Conservation (phyloP, 2,888 invertebrate species). For the Pantelozetes paolii region DNA sequence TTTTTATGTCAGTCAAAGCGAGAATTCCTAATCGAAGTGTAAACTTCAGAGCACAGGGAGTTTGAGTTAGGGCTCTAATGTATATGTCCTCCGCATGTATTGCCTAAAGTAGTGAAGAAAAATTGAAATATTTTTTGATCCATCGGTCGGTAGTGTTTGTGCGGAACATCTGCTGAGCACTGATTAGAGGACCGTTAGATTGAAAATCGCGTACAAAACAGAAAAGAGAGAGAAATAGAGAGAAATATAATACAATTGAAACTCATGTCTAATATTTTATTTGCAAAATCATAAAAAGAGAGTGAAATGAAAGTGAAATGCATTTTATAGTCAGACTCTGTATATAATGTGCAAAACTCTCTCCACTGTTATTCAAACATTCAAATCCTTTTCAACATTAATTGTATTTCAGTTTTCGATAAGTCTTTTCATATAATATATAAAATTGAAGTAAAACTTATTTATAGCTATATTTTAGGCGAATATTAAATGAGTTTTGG, state of each 20-base stretch:
- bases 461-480: no score
- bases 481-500: neutral
- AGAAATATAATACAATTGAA: conserved; percentile 13
- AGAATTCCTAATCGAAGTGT: conserved; percentile 30
- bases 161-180: conserved; percentile 19
- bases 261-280: conserved; percentile 16
- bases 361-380: neutral
- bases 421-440: no score
- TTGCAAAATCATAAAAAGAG: neutral
- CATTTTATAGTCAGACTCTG: neutral
- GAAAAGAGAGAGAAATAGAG: neutral
- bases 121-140: conserved; percentile 10
- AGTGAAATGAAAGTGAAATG: conserved; percentile 3
- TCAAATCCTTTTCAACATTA: neutral
- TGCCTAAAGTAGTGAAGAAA: conserved; percentile 6
- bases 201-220: conserved; percentile 4
- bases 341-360: neutral
- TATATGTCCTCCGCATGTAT: conserved; percentile 5
- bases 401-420: no score
- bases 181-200: conserved; percentile 34
- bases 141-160: conserved; percentile 26
- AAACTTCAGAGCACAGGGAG: conserved; percentile 1
- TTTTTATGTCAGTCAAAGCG: conserved; percentile 5
- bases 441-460: no score
- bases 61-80: neutral